Evolutionary conservation across 2,888 invertebrate species (phyloP).

Genomic region (Drosophila falleni): DNA sequence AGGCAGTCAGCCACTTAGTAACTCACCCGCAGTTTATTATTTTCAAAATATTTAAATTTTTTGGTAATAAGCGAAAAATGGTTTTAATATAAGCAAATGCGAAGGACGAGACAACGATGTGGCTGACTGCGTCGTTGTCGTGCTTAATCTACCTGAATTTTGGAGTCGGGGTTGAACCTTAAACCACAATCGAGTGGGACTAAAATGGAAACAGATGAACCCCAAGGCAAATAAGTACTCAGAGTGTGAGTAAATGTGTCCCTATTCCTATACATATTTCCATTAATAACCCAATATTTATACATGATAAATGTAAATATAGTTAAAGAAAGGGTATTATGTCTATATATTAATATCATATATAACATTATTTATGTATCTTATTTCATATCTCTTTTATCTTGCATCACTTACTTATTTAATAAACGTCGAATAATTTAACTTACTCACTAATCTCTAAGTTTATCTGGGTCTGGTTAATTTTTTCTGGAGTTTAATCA

Average conservation of each 20-base stretch:
- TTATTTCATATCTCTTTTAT: no score
- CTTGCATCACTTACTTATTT: no score
- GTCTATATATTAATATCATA: no score
- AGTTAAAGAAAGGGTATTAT: no score
- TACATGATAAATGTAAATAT: no score
- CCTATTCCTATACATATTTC: not conserved
- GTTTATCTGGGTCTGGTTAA: no score
- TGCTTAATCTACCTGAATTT: constrained; percentile 53
- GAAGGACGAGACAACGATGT: constrained; percentile 52
- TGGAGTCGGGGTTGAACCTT: constrained; percentile 1
- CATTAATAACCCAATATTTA: no score
- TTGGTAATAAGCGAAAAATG: constrained; percentile 81
- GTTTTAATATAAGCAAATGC: constrained; percentile 75
- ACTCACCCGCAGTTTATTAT: constrained; percentile 84
- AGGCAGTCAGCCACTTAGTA: constrained; percentile 77
- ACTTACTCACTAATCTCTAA: no score
- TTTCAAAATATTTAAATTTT: constrained; percentile 84
- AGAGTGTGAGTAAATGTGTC: not conserved
- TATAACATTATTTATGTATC: no score
- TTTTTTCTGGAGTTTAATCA: no score
- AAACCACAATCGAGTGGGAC: not conserved
- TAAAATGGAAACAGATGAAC: not conserved
- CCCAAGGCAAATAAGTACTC: not conserved
- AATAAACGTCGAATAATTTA: no score
- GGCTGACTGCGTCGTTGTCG: constrained; percentile 53